phyloP scores from a whole-genome alignment of 1,140 invertebrate species.

The Galleria mellonella region DNA sequence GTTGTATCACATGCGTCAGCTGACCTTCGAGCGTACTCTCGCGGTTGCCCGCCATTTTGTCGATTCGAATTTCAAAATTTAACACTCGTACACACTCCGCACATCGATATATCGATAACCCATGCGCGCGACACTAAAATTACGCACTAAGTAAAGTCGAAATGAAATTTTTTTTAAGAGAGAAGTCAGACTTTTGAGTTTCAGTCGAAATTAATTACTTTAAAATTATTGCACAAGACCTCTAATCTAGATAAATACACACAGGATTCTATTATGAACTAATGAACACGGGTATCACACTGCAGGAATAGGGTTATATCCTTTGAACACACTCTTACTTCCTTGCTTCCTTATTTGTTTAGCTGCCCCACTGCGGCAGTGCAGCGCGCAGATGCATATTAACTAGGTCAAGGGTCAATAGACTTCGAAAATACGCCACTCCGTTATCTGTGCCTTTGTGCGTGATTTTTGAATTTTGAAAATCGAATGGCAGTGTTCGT shows the following conservation, averaged over 20 bases:
- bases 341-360: conserved; percentile 14
- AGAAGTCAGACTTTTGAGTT: too few relatives aligned
- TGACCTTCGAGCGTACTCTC: conserved; percentile 46
- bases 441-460: conserved; percentile 29
- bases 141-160: conserved; percentile 58
- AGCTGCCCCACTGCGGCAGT: conserved; percentile 30
- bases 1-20: conserved; percentile 63
- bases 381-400: conserved; percentile 51
- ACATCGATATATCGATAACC: conserved; percentile 22
- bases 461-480: conserved; percentile 20
- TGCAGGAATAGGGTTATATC: conserved; percentile 7
- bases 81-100: conserved; percentile 7
- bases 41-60: conserved; percentile 49
- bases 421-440: conserved; percentile 25
- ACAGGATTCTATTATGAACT: conserved; percentile 27
- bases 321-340: conserved; percentile 24
- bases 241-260: conserved; percentile 26
- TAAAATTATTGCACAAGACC: conserved; percentile 35
- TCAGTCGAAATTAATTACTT: background rate
- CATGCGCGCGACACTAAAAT: conserved; percentile 29
- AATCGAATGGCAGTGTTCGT: conserved; percentile 44
- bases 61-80: conserved; percentile 8
- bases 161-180: conserved; percentile 1
- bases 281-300: conserved; percentile 67
- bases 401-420: conserved; percentile 60